Percentiles rank a stretch among this genome's conserved stretches.
Evolutionary conservation across 2,113 vertebrate genomes (phyloP).

Genomic region (Deroptyus accipitrinus): DNA sequence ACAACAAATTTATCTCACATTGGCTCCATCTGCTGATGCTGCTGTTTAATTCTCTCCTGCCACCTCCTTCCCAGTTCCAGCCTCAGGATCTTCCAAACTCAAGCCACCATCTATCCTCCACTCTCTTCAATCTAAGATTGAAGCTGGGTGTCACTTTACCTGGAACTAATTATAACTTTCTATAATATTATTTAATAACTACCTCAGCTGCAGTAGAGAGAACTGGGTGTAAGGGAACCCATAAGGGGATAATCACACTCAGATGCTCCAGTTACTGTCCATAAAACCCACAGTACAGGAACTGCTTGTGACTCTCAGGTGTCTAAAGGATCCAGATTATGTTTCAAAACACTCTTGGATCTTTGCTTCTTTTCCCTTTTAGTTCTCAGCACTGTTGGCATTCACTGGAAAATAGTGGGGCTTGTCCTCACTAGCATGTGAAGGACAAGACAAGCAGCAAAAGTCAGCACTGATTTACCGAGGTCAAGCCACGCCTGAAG

Average conservation of each 20-base stretch:
- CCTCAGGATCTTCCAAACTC: neutral
- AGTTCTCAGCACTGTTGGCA: neutral
- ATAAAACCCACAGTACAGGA: neutral
- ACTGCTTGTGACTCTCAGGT: neutral
- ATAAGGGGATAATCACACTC: neutral
- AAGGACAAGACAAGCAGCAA: neutral
- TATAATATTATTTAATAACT: neutral
- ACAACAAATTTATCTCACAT: accelerated
- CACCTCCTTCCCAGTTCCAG: neutral
- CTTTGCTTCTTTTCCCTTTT: neutral
- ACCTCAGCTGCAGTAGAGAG: neutral
- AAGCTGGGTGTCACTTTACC: neutral
- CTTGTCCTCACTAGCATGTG: neutral
- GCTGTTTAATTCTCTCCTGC: neutral
- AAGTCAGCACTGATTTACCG: neutral
- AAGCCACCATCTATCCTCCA: neutral
- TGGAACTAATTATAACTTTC: neutral
- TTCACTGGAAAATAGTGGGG: neutral
- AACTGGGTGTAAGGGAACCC: neutral
- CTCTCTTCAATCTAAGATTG: neutral
- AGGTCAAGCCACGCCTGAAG: neutral
- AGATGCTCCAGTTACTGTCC: neutral
- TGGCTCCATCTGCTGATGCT: neutral
- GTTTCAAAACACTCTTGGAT: neutral
- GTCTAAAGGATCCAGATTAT: neutral